Evolutionary conservation across 2,888 invertebrate genomes (phyloP).

Genomic region (Oscheius sp.): DNA sequence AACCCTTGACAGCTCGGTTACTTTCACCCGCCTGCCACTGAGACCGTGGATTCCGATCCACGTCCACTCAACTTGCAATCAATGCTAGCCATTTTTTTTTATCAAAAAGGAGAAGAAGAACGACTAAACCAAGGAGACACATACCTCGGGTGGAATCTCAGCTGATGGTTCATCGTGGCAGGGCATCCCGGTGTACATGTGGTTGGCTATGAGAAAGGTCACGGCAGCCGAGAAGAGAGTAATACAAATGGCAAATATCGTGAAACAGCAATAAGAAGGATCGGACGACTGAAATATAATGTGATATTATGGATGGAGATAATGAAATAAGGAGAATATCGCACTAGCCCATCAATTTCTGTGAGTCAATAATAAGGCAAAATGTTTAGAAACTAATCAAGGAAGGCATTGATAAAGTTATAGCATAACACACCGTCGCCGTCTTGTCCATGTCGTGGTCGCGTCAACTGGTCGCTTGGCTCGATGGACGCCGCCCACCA

Average conservation of each 20-base stretch:
- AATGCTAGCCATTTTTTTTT: conserved; percentile 6
- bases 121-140: no score
- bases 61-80: background rate
- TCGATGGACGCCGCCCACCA: conserved; percentile 11
- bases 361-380: no score
- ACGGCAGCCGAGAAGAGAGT: conserved; percentile 43
- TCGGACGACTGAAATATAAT: conserved; percentile 30
- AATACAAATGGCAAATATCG: conserved; percentile 43
- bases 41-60: conserved; percentile 23
- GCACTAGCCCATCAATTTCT: no score
- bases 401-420: background rate
- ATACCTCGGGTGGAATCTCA: conserved; percentile 25
- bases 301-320: background rate
- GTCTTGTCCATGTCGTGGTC: conserved; percentile 37
- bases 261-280: conserved; percentile 43
- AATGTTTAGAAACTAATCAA: background rate
- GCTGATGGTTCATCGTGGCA: conserved; percentile 27
- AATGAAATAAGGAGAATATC: background rate
- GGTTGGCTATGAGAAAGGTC: conserved; percentile 45
- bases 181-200: conserved; percentile 50
- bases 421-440: conserved; percentile 29
- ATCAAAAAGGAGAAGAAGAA: conserved; percentile 2
- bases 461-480: conserved; percentile 25
- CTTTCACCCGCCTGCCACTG: conserved; percentile 22
- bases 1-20: conserved; percentile 17